These are phyloP conservation scores for Holacanthus passer DNA, from an alignment of 2,113 vertebrate genomes.

Conservation along the genomic window DNA sequence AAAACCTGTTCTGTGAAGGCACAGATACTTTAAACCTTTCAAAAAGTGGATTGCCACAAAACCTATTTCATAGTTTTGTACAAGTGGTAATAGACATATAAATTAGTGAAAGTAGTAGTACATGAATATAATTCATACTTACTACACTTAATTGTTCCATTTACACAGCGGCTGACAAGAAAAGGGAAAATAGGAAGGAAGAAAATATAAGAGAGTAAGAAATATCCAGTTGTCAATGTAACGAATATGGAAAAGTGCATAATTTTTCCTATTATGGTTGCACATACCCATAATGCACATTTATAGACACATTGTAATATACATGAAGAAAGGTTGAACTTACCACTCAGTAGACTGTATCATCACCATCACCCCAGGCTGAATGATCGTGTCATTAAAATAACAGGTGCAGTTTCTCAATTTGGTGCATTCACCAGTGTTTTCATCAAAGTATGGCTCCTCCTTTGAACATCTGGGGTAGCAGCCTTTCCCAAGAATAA, in stretches of 20 bases:
- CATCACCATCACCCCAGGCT: slow-evolving; percentile 58
- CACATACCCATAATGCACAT: background rate
- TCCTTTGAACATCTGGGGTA: slow-evolving; percentile 87
- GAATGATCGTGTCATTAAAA: slow-evolving; percentile 80
- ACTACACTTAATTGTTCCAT: slow-evolving; percentile 72
- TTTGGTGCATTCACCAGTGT: slow-evolving; percentile 83
- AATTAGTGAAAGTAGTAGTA: background rate
- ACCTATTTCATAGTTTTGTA: background rate
- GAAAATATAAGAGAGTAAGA: slow-evolving; percentile 2
- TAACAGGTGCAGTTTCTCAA: slow-evolving; percentile 85
- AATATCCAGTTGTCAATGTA: background rate
- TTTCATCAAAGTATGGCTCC: slow-evolving; percentile 87
- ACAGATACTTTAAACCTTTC: background rate
- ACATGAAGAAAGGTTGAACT: slow-evolving; percentile 39
- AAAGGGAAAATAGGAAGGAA: slow-evolving; percentile 8
- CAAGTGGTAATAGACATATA: background rate
- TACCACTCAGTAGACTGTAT: slow-evolving; percentile 67
- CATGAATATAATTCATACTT: slow-evolving; percentile 52
- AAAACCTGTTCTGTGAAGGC: background rate
- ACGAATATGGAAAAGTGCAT: background rate
- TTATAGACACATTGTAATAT: background rate
- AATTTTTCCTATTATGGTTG: background rate
- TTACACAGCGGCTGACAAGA: slow-evolving; percentile 65
- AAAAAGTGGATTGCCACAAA: background rate
- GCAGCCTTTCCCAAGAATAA: slow-evolving; percentile 82